These are phyloP conservation scores for Mesochorus sp. DNA, from an alignment of 2,888 invertebrate genomes.

Conservation along the genomic window DNA sequence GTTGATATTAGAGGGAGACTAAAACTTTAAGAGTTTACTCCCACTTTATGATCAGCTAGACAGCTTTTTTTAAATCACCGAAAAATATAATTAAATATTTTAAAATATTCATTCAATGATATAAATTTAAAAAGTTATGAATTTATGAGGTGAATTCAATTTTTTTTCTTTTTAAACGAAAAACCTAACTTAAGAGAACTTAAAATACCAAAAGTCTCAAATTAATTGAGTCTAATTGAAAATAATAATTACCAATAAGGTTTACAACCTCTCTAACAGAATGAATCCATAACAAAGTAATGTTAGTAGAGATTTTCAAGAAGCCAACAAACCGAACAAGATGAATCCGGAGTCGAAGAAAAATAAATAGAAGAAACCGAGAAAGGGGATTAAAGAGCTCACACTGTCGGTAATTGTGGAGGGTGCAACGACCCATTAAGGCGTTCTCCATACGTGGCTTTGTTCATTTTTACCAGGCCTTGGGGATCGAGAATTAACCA, in stretches of 20 bases:
- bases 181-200: too few relatives aligned
- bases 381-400: constrained; percentile 23
- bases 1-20: background rate
- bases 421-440: constrained; percentile 49
- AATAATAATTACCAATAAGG: too few relatives aligned
- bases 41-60: background rate
- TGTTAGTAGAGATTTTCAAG: constrained; percentile 42
- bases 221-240: too few relatives aligned
- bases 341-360: constrained; percentile 21
- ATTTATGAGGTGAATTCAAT: too few relatives aligned
- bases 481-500: constrained; percentile 26
- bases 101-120: too few relatives aligned
- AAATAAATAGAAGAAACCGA: constrained; percentile 30
- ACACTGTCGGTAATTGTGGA: constrained; percentile 16
- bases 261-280: too few relatives aligned
- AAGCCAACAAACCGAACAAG: constrained; percentile 45
- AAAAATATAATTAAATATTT: too few relatives aligned
- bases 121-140: too few relatives aligned
- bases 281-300: too few relatives aligned
- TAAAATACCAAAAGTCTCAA: too few relatives aligned
- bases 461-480: constrained; percentile 34
- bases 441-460: constrained; percentile 33
- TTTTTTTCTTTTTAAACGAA: too few relatives aligned
- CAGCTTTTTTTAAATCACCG: too few relatives aligned
- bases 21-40: background rate